Percentiles rank a stretch among this genome's conserved stretches.
Conservation (phyloP, 2,888 invertebrate genomes). For the Hymenopus coronatus region DNA sequence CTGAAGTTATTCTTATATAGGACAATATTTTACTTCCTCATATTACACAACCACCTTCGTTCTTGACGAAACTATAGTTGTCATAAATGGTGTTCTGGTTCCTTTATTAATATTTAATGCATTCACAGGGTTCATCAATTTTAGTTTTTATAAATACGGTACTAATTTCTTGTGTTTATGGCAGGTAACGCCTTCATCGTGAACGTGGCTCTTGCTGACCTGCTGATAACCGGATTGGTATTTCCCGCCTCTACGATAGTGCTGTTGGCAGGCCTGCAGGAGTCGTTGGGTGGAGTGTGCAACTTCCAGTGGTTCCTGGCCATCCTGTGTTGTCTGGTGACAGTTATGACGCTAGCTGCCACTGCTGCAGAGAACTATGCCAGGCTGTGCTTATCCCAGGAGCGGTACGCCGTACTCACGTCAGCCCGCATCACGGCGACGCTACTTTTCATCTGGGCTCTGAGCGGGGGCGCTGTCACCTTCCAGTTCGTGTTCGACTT, state of each 20-base stretch:
- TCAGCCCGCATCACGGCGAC: conserved; percentile 53
- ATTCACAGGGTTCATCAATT: too few species aligned
- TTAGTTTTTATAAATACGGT: background rate
- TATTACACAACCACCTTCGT: too few species aligned
- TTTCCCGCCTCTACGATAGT: conserved; percentile 68
- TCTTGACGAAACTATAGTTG: too few species aligned
- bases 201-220: conserved; percentile 68
- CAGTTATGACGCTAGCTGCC: conserved; percentile 59
- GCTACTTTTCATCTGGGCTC: conserved; percentile 56
- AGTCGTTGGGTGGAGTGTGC: conserved; percentile 56
- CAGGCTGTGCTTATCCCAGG: conserved; percentile 55
- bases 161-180: conserved; percentile 26
- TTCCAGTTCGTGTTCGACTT: conserved; percentile 60
- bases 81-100: too few species aligned
- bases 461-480: conserved; percentile 56
- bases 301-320: conserved; percentile 65
- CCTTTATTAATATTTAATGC: too few species aligned
- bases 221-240: conserved; percentile 65
- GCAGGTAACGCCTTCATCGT: conserved; percentile 68
- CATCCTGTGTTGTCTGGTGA: conserved; percentile 63
- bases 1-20: too few species aligned
- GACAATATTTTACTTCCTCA: too few species aligned
- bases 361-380: conserved; percentile 67
- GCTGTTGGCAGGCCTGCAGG: conserved; percentile 62
- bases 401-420: conserved; percentile 49